Conservation (phyloP, 2,797 vertebrate genomes). For the Crocodylus rhombifer region DNA sequence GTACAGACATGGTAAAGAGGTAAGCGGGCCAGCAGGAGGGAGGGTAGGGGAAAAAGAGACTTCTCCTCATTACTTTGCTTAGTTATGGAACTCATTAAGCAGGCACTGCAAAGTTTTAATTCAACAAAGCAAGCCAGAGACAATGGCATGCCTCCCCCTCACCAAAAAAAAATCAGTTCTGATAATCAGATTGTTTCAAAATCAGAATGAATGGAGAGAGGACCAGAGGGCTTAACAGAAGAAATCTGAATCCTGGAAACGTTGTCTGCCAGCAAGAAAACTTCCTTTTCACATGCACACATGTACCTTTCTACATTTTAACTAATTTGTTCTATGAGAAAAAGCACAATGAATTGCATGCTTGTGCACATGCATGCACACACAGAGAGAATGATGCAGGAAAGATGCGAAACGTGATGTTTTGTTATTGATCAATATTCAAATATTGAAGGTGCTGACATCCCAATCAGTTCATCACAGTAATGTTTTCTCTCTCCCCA, state of each 20-base stretch:
- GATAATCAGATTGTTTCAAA: slow-evolving; percentile 76
- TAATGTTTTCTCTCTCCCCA: slow-evolving; percentile 58
- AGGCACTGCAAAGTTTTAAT: slow-evolving; percentile 80
- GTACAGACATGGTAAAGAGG: slow-evolving; percentile 67
- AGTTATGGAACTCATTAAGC: slow-evolving; percentile 82
- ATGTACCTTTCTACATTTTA: slow-evolving; percentile 50
- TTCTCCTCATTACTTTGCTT: slow-evolving; percentile 76
- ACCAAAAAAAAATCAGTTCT: slow-evolving; percentile 61
- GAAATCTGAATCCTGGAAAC: slow-evolving; percentile 56
- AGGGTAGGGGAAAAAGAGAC: slow-evolving; percentile 61
- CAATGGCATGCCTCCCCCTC: slow-evolving; percentile 41
- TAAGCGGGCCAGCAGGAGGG: slow-evolving; percentile 62
- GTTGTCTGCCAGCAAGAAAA: slow-evolving; percentile 53
- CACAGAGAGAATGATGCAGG: fast-evolving
- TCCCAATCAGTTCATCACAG: slow-evolving; percentile 52
- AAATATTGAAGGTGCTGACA: slow-evolving; percentile 62
- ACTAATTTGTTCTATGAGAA: slow-evolving; percentile 1
- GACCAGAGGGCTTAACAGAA: slow-evolving; percentile 51
- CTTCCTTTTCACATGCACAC: slow-evolving; percentile 63
- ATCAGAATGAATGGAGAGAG: slow-evolving; percentile 67
- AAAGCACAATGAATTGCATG: neutral
- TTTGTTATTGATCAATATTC: neutral
- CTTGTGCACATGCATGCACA: no score
- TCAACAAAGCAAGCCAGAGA: slow-evolving; percentile 76
- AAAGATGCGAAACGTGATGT: slow-evolving; percentile 11